Evolutionary conservation across 92 coral and sea anemone genomes (phyloP).

Genomic region (Heteractis magnifica): DNA sequence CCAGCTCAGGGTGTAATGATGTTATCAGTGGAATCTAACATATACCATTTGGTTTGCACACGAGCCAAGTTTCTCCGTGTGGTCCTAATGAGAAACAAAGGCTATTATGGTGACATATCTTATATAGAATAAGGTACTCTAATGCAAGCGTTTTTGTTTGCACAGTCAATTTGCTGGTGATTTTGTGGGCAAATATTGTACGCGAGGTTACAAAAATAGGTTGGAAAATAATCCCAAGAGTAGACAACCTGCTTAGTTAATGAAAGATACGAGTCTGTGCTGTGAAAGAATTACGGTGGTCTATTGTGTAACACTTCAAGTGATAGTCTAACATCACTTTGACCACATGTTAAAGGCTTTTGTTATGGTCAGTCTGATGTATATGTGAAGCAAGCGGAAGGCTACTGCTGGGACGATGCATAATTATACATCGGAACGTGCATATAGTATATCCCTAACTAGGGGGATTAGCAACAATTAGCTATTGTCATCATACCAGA

Average conservation of each 20-base stretch:
- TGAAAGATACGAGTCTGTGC: background rate
- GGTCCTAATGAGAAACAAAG: conserved; percentile 10
- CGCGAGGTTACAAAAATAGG: background rate
- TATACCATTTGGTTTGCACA: background rate
- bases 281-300: background rate
- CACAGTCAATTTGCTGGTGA: background rate
- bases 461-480: background rate
- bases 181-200: background rate
- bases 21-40: background rate
- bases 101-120: background rate
- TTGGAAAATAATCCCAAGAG: background rate
- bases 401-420: background rate
- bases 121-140: background rate
- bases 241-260: background rate
- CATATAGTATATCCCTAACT: background rate
- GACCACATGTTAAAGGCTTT: background rate
- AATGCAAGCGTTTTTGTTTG: background rate
- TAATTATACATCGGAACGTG: background rate
- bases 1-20: background rate
- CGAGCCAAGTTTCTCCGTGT: background rate
- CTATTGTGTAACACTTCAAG: background rate
- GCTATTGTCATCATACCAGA: background rate
- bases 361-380: background rate
- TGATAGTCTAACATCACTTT: background rate
- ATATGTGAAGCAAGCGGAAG: background rate